These are phyloP conservation scores for Amphipyra tragopoginis DNA, from an alignment of 2,888 invertebrate species.

Conservation along the genomic window DNA sequence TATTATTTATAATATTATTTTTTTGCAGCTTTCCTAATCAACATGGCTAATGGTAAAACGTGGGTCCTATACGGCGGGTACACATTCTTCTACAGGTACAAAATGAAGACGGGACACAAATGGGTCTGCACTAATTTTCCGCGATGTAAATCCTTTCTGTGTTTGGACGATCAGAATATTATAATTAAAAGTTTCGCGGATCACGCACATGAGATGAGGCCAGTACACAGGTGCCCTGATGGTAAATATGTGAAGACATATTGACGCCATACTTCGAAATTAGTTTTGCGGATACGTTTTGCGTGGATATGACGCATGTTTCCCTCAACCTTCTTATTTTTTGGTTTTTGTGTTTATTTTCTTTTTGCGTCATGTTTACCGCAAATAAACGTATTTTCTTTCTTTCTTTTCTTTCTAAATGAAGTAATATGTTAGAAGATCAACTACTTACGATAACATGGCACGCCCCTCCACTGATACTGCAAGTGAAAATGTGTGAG, in stretches of 20 bases:
- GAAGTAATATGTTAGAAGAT: too few relatives aligned
- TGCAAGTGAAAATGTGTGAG: too few relatives aligned
- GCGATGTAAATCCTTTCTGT: constrained; percentile 71
- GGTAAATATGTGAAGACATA: constrained; percentile 58
- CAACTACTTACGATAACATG: too few relatives aligned
- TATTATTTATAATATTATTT: constrained; percentile 2
- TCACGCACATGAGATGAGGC: constrained; percentile 62
- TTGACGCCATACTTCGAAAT: too few relatives aligned
- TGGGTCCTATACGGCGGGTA: constrained; percentile 67
- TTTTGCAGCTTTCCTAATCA: constrained; percentile 66
- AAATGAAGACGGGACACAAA: constrained; percentile 64
- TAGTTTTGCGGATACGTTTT: too few relatives aligned
- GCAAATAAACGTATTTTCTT: too few relatives aligned
- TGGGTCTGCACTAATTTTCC: constrained; percentile 78
- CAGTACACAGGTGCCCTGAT: constrained; percentile 58
- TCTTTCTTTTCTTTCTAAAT: too few relatives aligned
- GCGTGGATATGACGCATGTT: too few relatives aligned
- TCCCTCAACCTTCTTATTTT: too few relatives aligned
- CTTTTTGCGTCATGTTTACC: too few relatives aligned
- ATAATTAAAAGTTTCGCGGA: constrained; percentile 49
- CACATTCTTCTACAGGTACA: constrained; percentile 75
- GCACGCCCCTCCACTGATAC: too few relatives aligned
- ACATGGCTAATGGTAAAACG: constrained; percentile 67
- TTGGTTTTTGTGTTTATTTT: too few relatives aligned
- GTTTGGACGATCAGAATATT: constrained; percentile 60